Evolutionary conservation across 2,888 invertebrate genomes (phyloP), one percentile per base, ranked within the genome.

Genomic region (Schizaphis graminum): DNA sequence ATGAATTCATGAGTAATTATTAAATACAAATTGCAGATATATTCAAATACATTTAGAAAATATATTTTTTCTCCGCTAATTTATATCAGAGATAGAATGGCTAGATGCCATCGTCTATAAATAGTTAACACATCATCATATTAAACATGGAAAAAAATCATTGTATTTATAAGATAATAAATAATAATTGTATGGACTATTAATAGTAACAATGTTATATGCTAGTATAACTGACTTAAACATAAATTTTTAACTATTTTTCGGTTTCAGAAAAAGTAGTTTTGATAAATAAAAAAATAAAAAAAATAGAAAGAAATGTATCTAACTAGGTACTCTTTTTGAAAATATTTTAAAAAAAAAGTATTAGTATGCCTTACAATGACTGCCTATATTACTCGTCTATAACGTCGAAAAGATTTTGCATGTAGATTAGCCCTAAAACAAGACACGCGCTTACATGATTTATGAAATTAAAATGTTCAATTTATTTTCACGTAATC

Each of bases 391-490:
- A 67, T n/a, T 61, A 61, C 28, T n/a, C 26, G 61, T n/a, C 67
- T 67, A 28, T 61, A 67, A 67, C n/a, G 67, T 67, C 16, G n/a
- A 1, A 67, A n/a, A 67, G n/a, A 67, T 67, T 67, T n/a, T 67
- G n/a, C 67, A 67, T 67, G 4, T 16, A n/a, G 67, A 67, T 67
- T 67, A 67, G 4, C 7, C 5, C 5, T 21, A 61, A 44, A 89
- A 90, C 47, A 44, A 90, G 90, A 90, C 47, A 90, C n/a, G 21
- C 47, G n/a, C n/a, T 67, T n/a, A 21, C 24, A 49, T 67, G 47
- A 90, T 90, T 90, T 90, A 90, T 90, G 90, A 8, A 16, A 67
- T 77, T 90, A 67, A 90, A 90, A 49, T 24, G 24, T 67, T 90
- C 5, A n/a, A n/a, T 67, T 90, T 90, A 24, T 67, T 47, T 44